Conservation (phyloP, 1,140 invertebrate species). For the Drosophila guanche region DNA sequence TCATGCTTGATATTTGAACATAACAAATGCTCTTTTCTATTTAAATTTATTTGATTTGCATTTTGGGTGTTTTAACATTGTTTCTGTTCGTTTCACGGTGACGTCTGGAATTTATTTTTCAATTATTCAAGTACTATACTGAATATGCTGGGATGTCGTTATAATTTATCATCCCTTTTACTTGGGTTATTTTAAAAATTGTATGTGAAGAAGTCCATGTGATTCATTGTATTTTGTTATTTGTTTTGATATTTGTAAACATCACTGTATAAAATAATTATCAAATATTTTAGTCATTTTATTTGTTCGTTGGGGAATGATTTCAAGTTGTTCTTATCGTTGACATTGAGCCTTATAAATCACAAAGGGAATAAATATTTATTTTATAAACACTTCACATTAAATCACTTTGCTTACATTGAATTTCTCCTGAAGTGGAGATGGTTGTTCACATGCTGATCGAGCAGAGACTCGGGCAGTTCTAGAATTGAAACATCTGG, state of each 20-base stretch:
- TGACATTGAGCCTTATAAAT: too few species aligned
- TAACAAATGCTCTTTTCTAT: slow-evolving; percentile 21
- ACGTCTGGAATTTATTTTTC: background rate
- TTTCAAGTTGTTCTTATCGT: too few species aligned
- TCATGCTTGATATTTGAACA: slow-evolving; percentile 39
- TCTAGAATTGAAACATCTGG: slow-evolving; percentile 41
- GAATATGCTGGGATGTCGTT: too few species aligned
- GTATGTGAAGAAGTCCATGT: too few species aligned
- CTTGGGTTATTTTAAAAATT: too few species aligned
- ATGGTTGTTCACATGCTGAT: slow-evolving; percentile 36
- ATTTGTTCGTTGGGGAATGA: too few species aligned
- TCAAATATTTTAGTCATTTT: too few species aligned
- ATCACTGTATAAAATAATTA: too few species aligned
- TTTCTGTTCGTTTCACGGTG: background rate
- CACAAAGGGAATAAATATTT: too few species aligned
- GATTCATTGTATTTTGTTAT: background rate
- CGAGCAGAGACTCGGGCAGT: slow-evolving; percentile 20
- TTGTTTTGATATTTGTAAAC: background rate
- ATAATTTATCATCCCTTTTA: too few species aligned
- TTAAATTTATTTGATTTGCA: slow-evolving; percentile 43
- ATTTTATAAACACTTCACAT: too few species aligned
- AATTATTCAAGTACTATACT: background rate
- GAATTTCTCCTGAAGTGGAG: slow-evolving; percentile 22
- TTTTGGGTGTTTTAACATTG: slow-evolving; percentile 1
- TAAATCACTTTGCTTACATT: slow-evolving; percentile 22